Conservation (phyloP, 1,140 invertebrate genomes). For the Drosophila subpulchrella region DNA sequence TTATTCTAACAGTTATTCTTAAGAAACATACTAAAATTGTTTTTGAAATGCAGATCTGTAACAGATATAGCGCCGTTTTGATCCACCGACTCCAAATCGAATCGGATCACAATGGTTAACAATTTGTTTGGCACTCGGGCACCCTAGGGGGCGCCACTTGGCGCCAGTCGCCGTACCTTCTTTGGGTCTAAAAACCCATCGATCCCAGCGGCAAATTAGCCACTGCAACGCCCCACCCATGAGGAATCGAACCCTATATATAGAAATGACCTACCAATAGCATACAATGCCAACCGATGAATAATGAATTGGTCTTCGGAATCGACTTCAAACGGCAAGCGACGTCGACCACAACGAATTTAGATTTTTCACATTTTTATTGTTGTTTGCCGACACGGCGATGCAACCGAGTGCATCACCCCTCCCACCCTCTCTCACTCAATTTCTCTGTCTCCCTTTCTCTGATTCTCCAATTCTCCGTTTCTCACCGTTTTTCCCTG, state of each 20-base stretch:
- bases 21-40: background rate
- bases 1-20: no score
- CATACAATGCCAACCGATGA: slow-evolving; percentile 54
- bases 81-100: slow-evolving; percentile 29
- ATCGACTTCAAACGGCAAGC: slow-evolving; percentile 44
- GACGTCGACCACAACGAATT: slow-evolving; percentile 65
- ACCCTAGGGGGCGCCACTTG: slow-evolving; percentile 58
- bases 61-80: background rate
- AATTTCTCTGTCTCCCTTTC: background rate
- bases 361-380: slow-evolving; percentile 71
- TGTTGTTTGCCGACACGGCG: slow-evolving; percentile 66
- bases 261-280: no score
- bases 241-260: background rate
- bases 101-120: slow-evolving; percentile 57
- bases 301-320: slow-evolving; percentile 74
- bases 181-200: slow-evolving; percentile 9
- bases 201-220: slow-evolving; percentile 56
- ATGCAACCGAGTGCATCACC: slow-evolving; percentile 39
- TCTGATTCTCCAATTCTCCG: background rate
- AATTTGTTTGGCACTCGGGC: slow-evolving; percentile 67
- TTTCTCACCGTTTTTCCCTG: slow-evolving; percentile 2
- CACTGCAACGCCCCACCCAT: slow-evolving; percentile 68
- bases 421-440: slow-evolving; percentile 4
- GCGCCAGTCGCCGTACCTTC: slow-evolving; percentile 48
- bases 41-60: background rate